Conservation (phyloP, 2,888 invertebrate species). For the Lycocerus yunnanus region DNA sequence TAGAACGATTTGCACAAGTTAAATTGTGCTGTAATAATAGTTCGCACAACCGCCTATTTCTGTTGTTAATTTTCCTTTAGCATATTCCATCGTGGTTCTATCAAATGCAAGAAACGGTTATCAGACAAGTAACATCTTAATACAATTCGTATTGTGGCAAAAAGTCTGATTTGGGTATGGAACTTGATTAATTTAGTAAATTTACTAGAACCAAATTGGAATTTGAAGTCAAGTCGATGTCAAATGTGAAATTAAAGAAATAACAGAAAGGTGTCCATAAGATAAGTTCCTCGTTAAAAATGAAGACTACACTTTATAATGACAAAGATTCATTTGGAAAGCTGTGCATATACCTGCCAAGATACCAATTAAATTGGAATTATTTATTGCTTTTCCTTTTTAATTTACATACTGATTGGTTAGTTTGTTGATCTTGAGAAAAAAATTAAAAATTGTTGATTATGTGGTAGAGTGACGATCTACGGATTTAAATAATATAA, state of each 20-base stretch:
- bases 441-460: conserved; percentile 22
- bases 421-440: conserved; percentile 11
- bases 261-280: background rate
- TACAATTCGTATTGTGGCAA: background rate
- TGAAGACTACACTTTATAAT: conserved; percentile 23
- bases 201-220: background rate
- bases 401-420: conserved; percentile 25
- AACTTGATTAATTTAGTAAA: background rate
- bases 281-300: conserved; percentile 8
- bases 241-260: background rate
- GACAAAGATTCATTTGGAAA: conserved; percentile 22
- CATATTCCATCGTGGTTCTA: conserved; percentile 12
- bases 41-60: conserved; percentile 23
- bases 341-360: conserved; percentile 16
- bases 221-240: background rate
- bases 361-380: conserved; percentile 26
- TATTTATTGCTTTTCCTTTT: conserved; percentile 20
- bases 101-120: conserved; percentile 5
- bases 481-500: conserved; percentile 20
- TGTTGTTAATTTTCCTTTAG: conserved; percentile 28
- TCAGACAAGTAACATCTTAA: background rate
- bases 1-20: conserved; percentile 32
- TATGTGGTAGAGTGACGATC: conserved; percentile 14
- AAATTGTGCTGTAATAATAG: conserved; percentile 31
- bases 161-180: background rate